These are phyloP conservation scores for Antennarius striatus DNA, from an alignment of 2,113 vertebrate species.

Conservation along the genomic window DNA sequence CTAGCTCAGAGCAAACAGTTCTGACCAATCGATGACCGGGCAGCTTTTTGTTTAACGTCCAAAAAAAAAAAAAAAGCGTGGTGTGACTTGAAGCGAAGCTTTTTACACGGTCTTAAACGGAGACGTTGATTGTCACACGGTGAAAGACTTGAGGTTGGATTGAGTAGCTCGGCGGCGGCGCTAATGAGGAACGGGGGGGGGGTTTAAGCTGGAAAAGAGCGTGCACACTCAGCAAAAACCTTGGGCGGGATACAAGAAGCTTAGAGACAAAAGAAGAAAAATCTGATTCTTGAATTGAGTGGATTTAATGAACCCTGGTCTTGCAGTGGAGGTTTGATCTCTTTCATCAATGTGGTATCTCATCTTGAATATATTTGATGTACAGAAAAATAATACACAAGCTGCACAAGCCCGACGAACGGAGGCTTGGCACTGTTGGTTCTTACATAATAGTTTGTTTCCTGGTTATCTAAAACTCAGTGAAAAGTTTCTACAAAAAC, in stretches of 20 bases:
- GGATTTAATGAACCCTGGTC: constrained; percentile 61
- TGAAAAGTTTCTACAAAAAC: no score
- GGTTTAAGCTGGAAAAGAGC: constrained; percentile 59
- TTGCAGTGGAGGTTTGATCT: constrained; percentile 52
- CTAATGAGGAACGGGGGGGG: constrained; percentile 62
- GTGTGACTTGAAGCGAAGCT: constrained; percentile 1
- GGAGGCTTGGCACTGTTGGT: no score
- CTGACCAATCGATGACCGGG: no score
- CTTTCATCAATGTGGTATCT: constrained; percentile 55
- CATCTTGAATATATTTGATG: constrained; percentile 6
- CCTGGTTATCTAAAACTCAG: no score
- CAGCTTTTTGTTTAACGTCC: no score
- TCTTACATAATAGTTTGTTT: no score
- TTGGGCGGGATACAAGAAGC: constrained; percentile 55
- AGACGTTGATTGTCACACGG: constrained; percentile 58
- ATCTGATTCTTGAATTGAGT: constrained; percentile 60
- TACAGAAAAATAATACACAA: no score
- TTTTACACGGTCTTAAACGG: constrained; percentile 36
- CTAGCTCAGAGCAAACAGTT: no score
- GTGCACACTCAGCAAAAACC: constrained; percentile 64
- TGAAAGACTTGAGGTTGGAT: constrained; percentile 47
- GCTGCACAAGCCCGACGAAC: no score
- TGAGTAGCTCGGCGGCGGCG: constrained; percentile 39
- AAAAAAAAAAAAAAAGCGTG: no score
- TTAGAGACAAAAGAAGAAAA: constrained; percentile 66